Evolutionary conservation across 2,888 invertebrate genomes (phyloP).

Genomic region (Eupithecia subfuscata): DNA sequence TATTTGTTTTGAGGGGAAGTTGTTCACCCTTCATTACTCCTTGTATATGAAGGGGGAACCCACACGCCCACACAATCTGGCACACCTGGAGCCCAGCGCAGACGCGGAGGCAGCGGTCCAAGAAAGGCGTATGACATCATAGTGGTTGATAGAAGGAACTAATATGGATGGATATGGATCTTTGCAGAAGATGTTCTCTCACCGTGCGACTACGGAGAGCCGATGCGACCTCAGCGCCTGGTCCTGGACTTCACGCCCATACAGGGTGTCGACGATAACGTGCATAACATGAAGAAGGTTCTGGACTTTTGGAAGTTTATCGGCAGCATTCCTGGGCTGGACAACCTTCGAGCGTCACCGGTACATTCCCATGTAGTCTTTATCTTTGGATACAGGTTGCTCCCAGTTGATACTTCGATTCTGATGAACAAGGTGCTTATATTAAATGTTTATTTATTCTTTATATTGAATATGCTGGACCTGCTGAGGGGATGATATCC

Average conservation of each 20-base stretch:
- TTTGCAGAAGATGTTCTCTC: not conserved
- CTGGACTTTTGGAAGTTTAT: slow-evolving; percentile 3
- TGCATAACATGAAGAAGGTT: not conserved
- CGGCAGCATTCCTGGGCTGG: not conserved
- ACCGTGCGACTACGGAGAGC: slow-evolving; percentile 2
- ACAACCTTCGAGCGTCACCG: not conserved
- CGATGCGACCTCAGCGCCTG: not conserved
- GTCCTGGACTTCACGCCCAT: not conserved
- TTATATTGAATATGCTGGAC: not conserved
- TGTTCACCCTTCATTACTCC: too few relatives aligned
- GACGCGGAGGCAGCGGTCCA: too few relatives aligned
- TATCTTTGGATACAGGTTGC: not conserved
- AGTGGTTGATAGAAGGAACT: too few relatives aligned
- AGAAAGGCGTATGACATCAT: too few relatives aligned
- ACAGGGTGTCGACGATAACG: not conserved
- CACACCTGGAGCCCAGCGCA: too few relatives aligned
- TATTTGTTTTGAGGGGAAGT: too few relatives aligned
- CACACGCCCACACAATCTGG: too few relatives aligned
- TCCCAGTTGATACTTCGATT: not conserved
- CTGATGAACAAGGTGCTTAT: not conserved
- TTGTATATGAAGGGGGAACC: too few relatives aligned
- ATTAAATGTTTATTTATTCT: not conserved
- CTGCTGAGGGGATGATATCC: not conserved
- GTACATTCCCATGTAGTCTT: not conserved
- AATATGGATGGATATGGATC: not conserved